Conservation (phyloP, 2,113 vertebrate genomes). For the Microcebus ravelobensis region DNA sequence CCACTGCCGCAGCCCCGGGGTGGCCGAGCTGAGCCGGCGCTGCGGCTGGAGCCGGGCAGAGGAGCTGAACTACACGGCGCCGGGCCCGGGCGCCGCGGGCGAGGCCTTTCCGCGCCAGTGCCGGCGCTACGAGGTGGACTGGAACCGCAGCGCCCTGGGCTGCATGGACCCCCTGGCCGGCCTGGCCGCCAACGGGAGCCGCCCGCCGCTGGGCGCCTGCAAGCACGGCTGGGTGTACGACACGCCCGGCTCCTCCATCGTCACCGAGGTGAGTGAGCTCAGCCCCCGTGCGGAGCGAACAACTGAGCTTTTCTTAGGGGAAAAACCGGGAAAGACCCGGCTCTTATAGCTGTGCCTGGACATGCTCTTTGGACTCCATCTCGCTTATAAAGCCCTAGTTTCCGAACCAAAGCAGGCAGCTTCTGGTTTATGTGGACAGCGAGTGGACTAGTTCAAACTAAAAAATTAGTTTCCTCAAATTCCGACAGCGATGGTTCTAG, state of each 20-base stretch:
- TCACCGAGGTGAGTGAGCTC: slow-evolving; percentile 81
- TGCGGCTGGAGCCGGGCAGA: slow-evolving; percentile 83
- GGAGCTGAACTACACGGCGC: slow-evolving; percentile 83
- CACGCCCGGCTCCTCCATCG: slow-evolving; percentile 75
- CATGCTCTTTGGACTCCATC: background rate
- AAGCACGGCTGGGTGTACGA: slow-evolving; percentile 83
- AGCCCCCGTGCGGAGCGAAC: background rate
- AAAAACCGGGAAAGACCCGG: background rate
- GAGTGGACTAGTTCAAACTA: background rate
- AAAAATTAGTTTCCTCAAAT: background rate
- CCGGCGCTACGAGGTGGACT: slow-evolving; percentile 84
- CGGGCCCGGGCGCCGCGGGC: background rate
- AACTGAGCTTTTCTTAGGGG: background rate
- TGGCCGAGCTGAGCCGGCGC: slow-evolving; percentile 77
- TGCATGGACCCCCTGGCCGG: slow-evolving; percentile 78
- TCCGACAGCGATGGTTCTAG: background rate
- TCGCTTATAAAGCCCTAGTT: background rate
- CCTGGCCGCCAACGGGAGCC: slow-evolving; percentile 53
- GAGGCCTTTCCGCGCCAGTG: slow-evolving; percentile 77
- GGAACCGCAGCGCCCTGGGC: slow-evolving; percentile 81
- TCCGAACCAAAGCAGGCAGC: background rate
- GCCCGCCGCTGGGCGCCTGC: slow-evolving; percentile 71
- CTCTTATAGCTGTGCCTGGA: background rate
- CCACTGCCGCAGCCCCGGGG: slow-evolving; percentile 82
- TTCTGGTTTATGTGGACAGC: background rate